Evolutionary conservation across 2,113 vertebrate genomes (phyloP), one percentile per base, ranked within the genome.

Genomic region (Boulengeromyrus knoepffleri): DNA sequence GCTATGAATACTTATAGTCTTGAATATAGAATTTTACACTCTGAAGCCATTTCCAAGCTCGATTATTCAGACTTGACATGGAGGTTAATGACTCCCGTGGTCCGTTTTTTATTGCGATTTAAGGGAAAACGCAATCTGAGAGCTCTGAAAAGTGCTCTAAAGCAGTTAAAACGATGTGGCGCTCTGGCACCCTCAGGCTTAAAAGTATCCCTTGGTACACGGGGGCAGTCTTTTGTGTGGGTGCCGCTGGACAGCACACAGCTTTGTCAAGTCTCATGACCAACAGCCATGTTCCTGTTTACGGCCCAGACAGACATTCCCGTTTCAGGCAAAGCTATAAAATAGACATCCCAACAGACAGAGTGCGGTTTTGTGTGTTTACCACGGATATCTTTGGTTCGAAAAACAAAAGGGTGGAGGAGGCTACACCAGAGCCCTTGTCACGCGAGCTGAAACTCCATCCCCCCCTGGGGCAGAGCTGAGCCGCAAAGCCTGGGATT

Each of bases 401-500:
- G 42, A 84, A 88, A 89, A 74, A 89, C 45, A 49, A 74, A 77
- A 77, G 89, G 89, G 85, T 52, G 58, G 85, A 66, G 62, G 74
- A 24, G 39, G 62, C 66, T 83, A 66, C 17, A 86, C 9, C 85
- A 27, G 39, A 13, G 70, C n/a, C 50, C 36, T 56, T 77, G 83
- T 74, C 90, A 91, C 77, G 90, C 77, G 36, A 91, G 36, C 88
- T 56, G 77, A 91, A 89, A 87, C 58, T 89, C 74, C 27, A 88
- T 89, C 70, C 84, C 62, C 31, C 85, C 47, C 6, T 46, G 27
- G 58, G 88, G 74, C 56, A 74, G 80, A 86, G 58, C 49, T 49
- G 39, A 88, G 50, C 58, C 19, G 24, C 42, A 31, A 19, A 77
- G 62, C 19, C 47, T 52, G 19, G 31, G 47, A 45, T 87, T 87